Evolutionary conservation across 1,140 invertebrate species (phyloP).

Genomic region (Drosophila leontia): DNA sequence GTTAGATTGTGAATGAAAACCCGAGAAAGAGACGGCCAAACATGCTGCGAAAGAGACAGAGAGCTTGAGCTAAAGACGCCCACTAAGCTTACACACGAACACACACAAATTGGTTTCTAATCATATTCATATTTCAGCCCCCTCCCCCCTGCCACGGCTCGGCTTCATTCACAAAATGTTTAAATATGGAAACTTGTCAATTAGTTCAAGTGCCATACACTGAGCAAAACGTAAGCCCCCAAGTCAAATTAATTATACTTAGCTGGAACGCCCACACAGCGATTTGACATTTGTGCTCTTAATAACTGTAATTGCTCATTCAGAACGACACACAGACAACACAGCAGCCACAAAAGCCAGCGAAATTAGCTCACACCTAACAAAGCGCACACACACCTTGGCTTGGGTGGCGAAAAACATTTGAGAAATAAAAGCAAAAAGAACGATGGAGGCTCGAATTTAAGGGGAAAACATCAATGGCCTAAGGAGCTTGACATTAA

Average conservation of each 20-base stretch:
- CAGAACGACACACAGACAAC: constrained; percentile 42
- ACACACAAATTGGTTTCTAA: constrained; percentile 66
- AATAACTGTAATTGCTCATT: constrained; percentile 77
- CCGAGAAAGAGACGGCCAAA: constrained; percentile 23
- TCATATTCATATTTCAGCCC: constrained; percentile 65
- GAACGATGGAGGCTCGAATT: constrained; percentile 1
- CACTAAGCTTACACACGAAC: constrained; percentile 46
- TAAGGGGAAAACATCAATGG: not conserved
- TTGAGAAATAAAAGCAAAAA: not conserved
- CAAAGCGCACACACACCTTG: not conserved
- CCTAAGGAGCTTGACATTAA: not conserved
- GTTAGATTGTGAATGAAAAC: constrained; percentile 58
- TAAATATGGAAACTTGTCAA: constrained; percentile 81
- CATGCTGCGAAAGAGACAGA: constrained; percentile 19
- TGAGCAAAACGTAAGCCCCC: constrained; percentile 65
- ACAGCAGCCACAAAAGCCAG: constrained; percentile 12
- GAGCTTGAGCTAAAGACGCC: constrained; percentile 48
- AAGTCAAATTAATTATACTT: constrained; percentile 77
- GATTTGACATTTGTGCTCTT: constrained; percentile 56
- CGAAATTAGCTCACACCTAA: constrained; percentile 36
- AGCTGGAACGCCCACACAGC: constrained; percentile 32
- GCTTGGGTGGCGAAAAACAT: not conserved
- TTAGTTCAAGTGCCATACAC: constrained; percentile 78
- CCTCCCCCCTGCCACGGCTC: not conserved
- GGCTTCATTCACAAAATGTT: constrained; percentile 72